Evolutionary conservation across 2,113 vertebrate species (phyloP).

Genomic region (Fregetta grallaria): DNA sequence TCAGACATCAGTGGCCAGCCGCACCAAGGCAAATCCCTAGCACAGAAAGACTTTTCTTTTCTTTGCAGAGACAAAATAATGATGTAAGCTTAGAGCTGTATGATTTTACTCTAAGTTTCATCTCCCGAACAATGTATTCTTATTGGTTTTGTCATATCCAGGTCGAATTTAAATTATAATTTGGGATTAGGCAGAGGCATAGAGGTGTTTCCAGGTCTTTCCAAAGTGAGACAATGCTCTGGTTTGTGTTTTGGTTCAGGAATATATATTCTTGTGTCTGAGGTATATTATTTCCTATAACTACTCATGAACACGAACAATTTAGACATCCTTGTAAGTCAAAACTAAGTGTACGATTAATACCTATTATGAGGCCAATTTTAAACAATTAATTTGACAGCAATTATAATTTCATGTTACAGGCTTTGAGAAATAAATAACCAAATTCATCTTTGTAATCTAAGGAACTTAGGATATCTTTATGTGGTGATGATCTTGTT

Average conservation of each 20-base stretch:
- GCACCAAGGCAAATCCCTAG: conserved; percentile 52
- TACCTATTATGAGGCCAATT: conserved; percentile 51
- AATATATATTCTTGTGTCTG: conserved; percentile 9
- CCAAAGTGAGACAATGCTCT: conserved; percentile 39
- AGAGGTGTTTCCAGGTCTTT: conserved; percentile 18
- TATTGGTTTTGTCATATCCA: conserved; percentile 26
- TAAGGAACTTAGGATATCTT: conserved; percentile 68
- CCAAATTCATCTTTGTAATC: conserved; percentile 51
- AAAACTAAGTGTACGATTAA: conserved; percentile 55
- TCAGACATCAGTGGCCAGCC: conserved; percentile 49
- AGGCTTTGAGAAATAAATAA: conserved; percentile 58
- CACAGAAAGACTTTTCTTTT: conserved; percentile 59
- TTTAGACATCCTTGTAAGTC: conserved; percentile 47
- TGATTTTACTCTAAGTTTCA: conserved; percentile 40
- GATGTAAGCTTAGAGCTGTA: conserved; percentile 9
- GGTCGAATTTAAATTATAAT: conserved; percentile 55
- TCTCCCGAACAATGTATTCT: conserved; percentile 25
- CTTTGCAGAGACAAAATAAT: conserved; percentile 22
- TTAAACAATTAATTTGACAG: conserved; percentile 67
- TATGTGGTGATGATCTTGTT: conserved; percentile 66
- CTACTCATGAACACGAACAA: conserved; percentile 55
- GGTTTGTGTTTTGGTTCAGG: conserved; percentile 39
- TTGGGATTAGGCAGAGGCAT: conserved; percentile 32
- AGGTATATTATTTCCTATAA: conserved; percentile 43
- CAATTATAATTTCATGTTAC: conserved; percentile 41